Evolutionary conservation across 2,113 vertebrate species (phyloP), one percentile per base, ranked within the genome.

Genomic region (Taxidea taxus): DNA sequence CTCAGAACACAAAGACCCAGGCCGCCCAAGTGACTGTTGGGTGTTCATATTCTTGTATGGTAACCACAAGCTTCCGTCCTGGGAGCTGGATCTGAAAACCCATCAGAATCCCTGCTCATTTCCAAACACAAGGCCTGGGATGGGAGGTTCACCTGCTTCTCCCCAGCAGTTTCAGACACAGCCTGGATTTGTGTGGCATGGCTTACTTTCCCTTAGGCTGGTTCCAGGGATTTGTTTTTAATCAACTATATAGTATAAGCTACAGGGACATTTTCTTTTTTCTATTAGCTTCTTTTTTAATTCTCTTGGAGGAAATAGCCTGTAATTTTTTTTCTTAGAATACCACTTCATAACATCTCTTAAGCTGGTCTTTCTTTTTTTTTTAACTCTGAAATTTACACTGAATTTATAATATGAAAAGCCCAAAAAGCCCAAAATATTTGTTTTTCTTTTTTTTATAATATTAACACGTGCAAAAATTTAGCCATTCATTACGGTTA

Each of bases 331-430:
- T 85, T 91, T 94, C 29, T 85, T 88, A 51, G 29, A 72, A 64
- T 44, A 34, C 37, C 16, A 72, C 64, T 80, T 97, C n/a, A 62
- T 95, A 96, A 96, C 88, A 42, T 81, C 27, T 5, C 44, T 81
- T 82, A 93, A 64, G 27, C 39, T 60, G 51, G 4, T 49, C 49
- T 54, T 42, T 86, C 75, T 68, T 81, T 77, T 47, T 87, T 72
- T 77, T 90, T 78, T 18, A 83, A 83, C n/a, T 68, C 42, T 94
- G 81, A 92, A 95, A 91, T 15, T 47, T 91, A 74, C 54, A 91
- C 29, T 11, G 49, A 88, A n/a, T 94, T 72, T 72, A 4, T 88
- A 68, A 80, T 75, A 47, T 84, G 29, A 87, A 44, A 82, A 94
- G 39, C 54, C 39, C 66, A 21, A 83, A 37, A 82, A 94, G n/a